A percentile compares a stretch with the other conserved stretches of the same genome.
phyloP scores from a whole-genome alignment of 1,140 invertebrate genomes.

The Pseudomyrmex gracilis region DNA sequence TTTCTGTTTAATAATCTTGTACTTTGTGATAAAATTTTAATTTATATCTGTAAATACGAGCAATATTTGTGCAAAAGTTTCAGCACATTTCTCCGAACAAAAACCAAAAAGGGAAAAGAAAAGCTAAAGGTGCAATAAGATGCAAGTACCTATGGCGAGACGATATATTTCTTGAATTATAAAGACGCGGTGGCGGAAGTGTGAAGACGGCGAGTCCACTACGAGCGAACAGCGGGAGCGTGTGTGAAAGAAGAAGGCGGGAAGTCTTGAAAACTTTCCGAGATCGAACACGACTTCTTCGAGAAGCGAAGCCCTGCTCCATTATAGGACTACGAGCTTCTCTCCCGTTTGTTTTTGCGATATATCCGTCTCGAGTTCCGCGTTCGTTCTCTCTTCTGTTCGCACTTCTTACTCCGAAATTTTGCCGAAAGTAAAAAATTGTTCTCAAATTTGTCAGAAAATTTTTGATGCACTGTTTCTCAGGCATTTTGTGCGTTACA shows the following conservation, averaged over 20 bases:
- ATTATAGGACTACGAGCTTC: constrained; percentile 66
- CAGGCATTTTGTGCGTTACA: not conserved
- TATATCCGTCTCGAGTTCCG: constrained; percentile 31
- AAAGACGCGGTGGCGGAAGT: constrained; percentile 25
- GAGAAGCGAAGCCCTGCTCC: constrained; percentile 60
- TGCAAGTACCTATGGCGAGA: constrained; percentile 37
- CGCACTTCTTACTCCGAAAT: constrained; percentile 16
- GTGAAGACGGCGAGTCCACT: constrained; percentile 40
- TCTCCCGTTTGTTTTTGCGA: constrained; percentile 67
- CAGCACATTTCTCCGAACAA: constrained; percentile 20
- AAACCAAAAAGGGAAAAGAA: not conserved
- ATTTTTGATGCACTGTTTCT: constrained; percentile 15
- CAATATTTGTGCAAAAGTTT: constrained; percentile 13
- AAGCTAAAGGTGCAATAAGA: constrained; percentile 35
- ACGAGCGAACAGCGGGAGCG: constrained; percentile 16
- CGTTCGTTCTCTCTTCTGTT: constrained; percentile 11
- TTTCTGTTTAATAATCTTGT: not conserved
- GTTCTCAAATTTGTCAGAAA: not conserved
- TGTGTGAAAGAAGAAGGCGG: constrained; percentile 50
- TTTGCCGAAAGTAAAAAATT: constrained; percentile 24
- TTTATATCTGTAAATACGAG: constrained; percentile 30
- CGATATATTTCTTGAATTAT: constrained; percentile 61
- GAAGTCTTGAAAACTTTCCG: constrained; percentile 65
- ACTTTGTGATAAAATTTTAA: not conserved
- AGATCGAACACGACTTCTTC: constrained; percentile 70